Base-by-base conservation (phyloP, 2,113 vertebrate genomes). In the Cyprinodon variegatus region DNA sequence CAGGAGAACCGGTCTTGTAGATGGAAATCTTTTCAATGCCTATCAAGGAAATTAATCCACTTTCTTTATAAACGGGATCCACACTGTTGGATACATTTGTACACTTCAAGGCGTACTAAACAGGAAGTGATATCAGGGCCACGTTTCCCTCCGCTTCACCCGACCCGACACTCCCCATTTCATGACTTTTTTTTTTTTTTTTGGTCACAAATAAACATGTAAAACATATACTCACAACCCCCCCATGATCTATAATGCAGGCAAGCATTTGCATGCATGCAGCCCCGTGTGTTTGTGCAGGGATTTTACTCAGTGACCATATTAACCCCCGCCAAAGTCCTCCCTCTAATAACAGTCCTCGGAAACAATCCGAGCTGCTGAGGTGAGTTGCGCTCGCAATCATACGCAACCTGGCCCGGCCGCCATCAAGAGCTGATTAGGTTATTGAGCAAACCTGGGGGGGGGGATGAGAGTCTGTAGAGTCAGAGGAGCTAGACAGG, bases 391-490 rank as follows among this genome's bases (percentile, higher is more conserved):
- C 83, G 45, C 85, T n/a, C 65, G 82, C 91, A 91, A 91, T 91
- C 89, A 88, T 76, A 85, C 89, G 61, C 86, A 75, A 76, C 70
- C 88, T 82, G 75, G 87, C 80, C 83, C 65, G 86, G 89, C 90
- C 83, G 84, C 86, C 92, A 92, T 94, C 87, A 88, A 93, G 93
- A 94, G 84, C 92, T 93, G 92, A 94, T 94, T 94, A 94, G 91
- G 93, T 94, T 94, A 95, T 93, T 94, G 94, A 94, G 93, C 88
- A 83, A 79, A 83, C 63, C 45, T 72, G 79, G 68, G 43, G 80
- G 72, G 78, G 84, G 70, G 37, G 62, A 72, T 70, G 74, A 75
- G 78, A 79, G 70, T 67, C 70, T 83, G 81, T 79, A 72, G 76
- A 83, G 62, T 79, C 53, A 79, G 74, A 64, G 59, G 81, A 70